phyloP scores from a whole-genome alignment of 2,113 vertebrate genomes.

The Trematocara marginatum region DNA sequence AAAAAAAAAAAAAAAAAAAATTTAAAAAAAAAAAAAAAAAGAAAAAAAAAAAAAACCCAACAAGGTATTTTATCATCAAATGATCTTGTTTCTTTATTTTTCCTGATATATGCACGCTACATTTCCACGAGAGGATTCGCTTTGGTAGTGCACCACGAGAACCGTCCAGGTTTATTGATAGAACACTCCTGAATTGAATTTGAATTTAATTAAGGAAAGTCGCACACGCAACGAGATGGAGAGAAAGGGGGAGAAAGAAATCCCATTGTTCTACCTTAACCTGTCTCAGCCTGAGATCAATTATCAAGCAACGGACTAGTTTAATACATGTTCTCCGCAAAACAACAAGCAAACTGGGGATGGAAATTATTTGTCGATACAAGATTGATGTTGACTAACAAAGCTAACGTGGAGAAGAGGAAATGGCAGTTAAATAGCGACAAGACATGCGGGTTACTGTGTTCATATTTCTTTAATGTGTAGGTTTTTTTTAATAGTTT shows the following conservation, averaged over 20 bases:
- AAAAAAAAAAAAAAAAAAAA: not conserved
- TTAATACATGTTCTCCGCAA: slow-evolving; percentile 21
- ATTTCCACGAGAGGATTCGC: not conserved
- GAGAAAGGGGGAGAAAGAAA: not conserved
- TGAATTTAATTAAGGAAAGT: slow-evolving; percentile 46
- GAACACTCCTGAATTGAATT: slow-evolving; percentile 19
- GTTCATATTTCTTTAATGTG: not conserved
- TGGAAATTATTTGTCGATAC: slow-evolving; percentile 28
- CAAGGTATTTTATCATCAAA: slow-evolving; percentile 33
- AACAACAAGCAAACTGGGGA: slow-evolving; percentile 39
- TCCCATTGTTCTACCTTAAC: slow-evolving; percentile 34
- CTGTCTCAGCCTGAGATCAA: slow-evolving; percentile 26
- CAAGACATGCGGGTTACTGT: not conserved
- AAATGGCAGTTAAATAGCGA: not conserved
- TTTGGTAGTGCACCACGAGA: not conserved
- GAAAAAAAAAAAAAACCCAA: not conserved
- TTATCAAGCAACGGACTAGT: slow-evolving; percentile 22
- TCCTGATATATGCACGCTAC: not conserved
- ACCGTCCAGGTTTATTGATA: slow-evolving; percentile 31
- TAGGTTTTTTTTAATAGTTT: not conserved
- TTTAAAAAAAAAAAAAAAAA: no score
- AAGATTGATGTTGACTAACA: not conserved
- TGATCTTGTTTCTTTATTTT: slow-evolving; percentile 8
- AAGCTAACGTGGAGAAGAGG: not conserved
- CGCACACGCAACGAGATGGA: slow-evolving; percentile 27